phyloP scores from a whole-genome alignment of 2,113 vertebrate species.

The Gorsachius goisagi region DNA sequence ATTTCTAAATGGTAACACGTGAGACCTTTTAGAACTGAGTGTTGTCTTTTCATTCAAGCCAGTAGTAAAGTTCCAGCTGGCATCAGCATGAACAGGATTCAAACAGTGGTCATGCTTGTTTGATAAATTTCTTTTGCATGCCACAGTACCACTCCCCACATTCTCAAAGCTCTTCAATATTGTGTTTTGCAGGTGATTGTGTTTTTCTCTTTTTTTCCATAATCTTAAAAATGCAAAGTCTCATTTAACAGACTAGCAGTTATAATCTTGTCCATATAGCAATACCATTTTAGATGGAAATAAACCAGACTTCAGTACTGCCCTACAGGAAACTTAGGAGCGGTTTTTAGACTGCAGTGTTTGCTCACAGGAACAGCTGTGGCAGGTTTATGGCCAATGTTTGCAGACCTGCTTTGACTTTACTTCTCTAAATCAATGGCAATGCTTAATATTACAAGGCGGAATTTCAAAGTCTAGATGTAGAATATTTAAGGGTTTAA shows the following conservation, averaged over 20 bases:
- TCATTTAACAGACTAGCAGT: neutral
- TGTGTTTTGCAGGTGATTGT: neutral
- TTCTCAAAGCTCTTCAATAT: neutral
- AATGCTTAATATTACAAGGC: neutral
- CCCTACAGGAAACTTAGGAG: neutral
- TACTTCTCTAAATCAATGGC: neutral
- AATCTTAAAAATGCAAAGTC: neutral
- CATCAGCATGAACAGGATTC: neutral
- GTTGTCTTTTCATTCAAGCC: neutral
- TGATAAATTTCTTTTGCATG: neutral
- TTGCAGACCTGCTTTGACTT: constrained; percentile 6
- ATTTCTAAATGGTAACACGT: neutral
- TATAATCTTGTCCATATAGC: neutral
- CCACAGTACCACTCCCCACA: neutral
- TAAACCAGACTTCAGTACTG: neutral
- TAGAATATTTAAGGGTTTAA: neutral
- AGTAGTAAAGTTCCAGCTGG: neutral
- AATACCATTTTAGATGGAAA: neutral
- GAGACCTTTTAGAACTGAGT: neutral
- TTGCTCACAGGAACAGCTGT: neutral
- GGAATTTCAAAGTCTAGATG: neutral
- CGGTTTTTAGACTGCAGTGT: neutral
- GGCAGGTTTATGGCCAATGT: neutral
- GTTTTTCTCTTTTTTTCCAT: neutral
- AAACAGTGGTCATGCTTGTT: neutral